Evolutionary conservation across 2,113 vertebrate species (phyloP), one percentile per base, ranked within the genome.

Genomic region (Cavia aperea): DNA sequence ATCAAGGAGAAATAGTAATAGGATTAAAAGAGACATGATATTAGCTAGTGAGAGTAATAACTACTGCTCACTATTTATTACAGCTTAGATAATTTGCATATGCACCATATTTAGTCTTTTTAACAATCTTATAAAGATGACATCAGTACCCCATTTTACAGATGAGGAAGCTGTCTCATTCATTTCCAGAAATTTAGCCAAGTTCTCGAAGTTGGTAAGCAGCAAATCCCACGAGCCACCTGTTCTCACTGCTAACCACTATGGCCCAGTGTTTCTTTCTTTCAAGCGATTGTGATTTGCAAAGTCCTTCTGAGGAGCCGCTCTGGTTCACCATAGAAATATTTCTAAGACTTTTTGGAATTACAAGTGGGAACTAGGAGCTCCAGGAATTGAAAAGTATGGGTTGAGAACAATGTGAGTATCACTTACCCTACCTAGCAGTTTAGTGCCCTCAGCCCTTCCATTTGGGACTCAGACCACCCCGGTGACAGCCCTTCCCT

Each of bases 1-100:
- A 87, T 43, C 29, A 72, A 89, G 83, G 88, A 93, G 63, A 89
- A 93, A 92, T 43, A 88, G 56, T 75, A 82, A 70, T 56, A 75
- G 39, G 58, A 66, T 62, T 36, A 66, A 93, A 86, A 93, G 21
- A 75, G 70, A 88, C 4, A 10, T 49, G 51, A 43, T 58, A 75
- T 49, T 89, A 88, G 77, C 65, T 68, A 56, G 39, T 60, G 65
- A 60, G 15, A 33, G 36, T 26, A 51, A 84, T 39, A 43, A 73
- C 66, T 73, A 29, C 60, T 12, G 15, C 62, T 90, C 46, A 63
- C 39, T 86, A 81, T 66, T 60, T 62, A 29, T 36, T 81, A 18
- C 26, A 49, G 31, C 54, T 51, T 13, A 51, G 31, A 43, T 54
- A 24, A 51, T 66, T 88, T 63, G 13, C 24, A n/a, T 70, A n/a